phyloP scores from a whole-genome alignment of 2,888 invertebrate genomes.

The Calameuta idolon region DNA sequence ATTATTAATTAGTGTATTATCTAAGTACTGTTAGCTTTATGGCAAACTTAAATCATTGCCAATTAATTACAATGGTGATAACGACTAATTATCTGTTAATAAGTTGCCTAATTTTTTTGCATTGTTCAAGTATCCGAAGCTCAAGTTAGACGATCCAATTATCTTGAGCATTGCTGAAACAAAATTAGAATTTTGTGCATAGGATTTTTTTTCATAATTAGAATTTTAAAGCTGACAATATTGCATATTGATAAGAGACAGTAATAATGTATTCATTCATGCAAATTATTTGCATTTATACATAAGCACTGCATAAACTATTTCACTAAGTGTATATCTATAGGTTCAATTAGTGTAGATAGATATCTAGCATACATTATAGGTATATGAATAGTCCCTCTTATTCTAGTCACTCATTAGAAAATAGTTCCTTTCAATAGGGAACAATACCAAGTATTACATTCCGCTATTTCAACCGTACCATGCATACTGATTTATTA shows the following conservation, averaged over 20 bases:
- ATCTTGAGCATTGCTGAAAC: background rate
- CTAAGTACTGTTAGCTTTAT: background rate
- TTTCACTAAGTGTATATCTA: background rate
- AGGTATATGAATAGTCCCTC: background rate
- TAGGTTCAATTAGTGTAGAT: background rate
- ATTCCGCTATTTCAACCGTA: background rate
- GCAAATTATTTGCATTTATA: background rate
- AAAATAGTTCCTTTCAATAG: background rate
- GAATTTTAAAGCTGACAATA: background rate
- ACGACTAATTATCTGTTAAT: background rate
- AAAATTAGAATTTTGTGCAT: background rate
- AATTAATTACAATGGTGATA: background rate
- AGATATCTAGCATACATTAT: background rate
- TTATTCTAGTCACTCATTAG: background rate
- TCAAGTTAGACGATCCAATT: background rate
- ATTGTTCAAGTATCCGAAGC: background rate
- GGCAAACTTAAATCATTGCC: background rate
- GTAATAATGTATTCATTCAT: background rate
- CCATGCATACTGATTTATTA: background rate
- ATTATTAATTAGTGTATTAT: background rate
- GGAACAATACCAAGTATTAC: background rate
- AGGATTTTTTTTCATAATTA: background rate
- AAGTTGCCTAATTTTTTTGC: background rate
- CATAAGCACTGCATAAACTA: background rate
- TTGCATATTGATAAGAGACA: background rate